Evolutionary conservation across 1,140 invertebrate genomes (phyloP).

Genomic region (Apis laboriosa): DNA sequence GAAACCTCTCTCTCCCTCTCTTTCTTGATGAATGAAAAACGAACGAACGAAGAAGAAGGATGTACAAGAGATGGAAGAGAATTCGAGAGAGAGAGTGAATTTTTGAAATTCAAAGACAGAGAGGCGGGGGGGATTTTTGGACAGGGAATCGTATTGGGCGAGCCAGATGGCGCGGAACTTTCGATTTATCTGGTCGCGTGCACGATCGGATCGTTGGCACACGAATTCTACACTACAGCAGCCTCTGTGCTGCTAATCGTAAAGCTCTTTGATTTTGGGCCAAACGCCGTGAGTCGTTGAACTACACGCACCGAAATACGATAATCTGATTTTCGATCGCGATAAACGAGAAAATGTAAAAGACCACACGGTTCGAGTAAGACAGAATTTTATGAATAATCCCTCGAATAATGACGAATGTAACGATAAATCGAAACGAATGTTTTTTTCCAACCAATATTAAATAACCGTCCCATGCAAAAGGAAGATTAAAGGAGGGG

Average conservation of each 20-base stretch:
- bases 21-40: too few species aligned
- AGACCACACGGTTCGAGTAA: too few species aligned
- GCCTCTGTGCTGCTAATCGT: not conserved
- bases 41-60: too few species aligned
- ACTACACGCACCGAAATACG: slow-evolving; percentile 20
- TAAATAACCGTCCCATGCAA: too few species aligned
- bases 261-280: slow-evolving; percentile 41
- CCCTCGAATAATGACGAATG: too few species aligned
- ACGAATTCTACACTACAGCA: not conserved
- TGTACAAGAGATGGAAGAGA: too few species aligned
- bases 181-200: slow-evolving; percentile 1
- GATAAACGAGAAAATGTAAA: not conserved
- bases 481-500: not conserved
- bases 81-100: not conserved
- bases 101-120: not conserved
- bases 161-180: not conserved
- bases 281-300: slow-evolving; percentile 32
- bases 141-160: too few species aligned
- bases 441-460: too few species aligned
- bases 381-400: too few species aligned
- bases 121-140: not conserved
- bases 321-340: not conserved
- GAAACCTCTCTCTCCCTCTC: too few species aligned
- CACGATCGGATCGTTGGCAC: slow-evolving; percentile 20
- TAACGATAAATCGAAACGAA: too few species aligned